Conservation (phyloP, 2,888 invertebrate genomes). For the Reticulitermes lucifugus region DNA sequence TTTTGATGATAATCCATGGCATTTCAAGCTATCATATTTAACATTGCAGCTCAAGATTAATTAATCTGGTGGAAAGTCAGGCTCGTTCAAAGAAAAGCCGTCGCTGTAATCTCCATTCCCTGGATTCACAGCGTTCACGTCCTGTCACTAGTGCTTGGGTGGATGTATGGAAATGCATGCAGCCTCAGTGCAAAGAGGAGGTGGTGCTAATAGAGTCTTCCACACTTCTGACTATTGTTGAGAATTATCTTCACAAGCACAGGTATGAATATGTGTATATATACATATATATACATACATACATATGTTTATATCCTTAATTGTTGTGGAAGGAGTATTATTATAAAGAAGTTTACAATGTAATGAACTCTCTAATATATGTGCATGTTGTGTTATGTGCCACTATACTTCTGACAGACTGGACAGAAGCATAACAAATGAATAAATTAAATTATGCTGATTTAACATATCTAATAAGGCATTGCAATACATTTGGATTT, state of each 20-base stretch:
- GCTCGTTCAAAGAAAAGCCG: constrained; percentile 90
- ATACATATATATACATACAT: background rate
- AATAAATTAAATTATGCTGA: too few relatives aligned
- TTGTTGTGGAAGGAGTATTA: background rate
- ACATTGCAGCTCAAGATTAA: constrained; percentile 74
- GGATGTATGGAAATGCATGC: constrained; percentile 89
- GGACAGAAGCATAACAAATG: too few relatives aligned
- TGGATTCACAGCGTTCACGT: constrained; percentile 86
- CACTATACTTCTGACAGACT: too few relatives aligned
- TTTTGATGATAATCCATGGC: too few relatives aligned
- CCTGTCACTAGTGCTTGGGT: constrained; percentile 79
- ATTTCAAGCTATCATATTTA: background rate
- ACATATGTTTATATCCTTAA: background rate
- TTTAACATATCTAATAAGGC: too few relatives aligned
- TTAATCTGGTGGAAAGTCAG: constrained; percentile 82
- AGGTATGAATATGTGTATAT: constrained; percentile 64
- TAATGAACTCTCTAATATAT: background rate
- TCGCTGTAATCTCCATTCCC: constrained; percentile 88
- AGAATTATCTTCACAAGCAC: constrained; percentile 92
- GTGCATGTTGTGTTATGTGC: too few relatives aligned
- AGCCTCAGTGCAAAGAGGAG: constrained; percentile 82
- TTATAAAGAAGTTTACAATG: background rate
- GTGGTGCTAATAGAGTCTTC: constrained; percentile 89
- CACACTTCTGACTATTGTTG: constrained; percentile 85
- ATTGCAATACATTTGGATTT: too few relatives aligned